Evolutionary conservation across 2,113 vertebrate species (phyloP).

Genomic region (Gallinago undulata): DNA sequence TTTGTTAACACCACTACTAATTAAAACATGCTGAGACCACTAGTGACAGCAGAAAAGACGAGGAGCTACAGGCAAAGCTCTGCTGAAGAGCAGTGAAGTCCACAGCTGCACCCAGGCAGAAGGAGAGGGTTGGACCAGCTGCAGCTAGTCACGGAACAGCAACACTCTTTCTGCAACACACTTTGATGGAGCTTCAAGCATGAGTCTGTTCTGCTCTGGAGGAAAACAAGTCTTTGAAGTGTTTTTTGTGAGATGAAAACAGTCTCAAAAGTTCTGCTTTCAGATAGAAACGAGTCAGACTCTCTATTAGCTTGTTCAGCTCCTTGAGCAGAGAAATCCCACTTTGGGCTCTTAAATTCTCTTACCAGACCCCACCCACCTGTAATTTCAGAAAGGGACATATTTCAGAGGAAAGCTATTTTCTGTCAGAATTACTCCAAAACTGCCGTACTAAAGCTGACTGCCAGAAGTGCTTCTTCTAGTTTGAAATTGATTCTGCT

Average conservation of each 20-base stretch:
- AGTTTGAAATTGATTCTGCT: neutral
- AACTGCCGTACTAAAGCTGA: neutral
- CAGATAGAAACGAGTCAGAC: neutral
- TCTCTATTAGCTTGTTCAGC: neutral
- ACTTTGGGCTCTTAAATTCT: neutral
- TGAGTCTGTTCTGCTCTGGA: neutral
- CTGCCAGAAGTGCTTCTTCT: neutral
- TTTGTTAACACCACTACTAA: neutral
- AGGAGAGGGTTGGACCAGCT: neutral
- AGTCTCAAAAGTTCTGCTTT: neutral
- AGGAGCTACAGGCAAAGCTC: neutral
- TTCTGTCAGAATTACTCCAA: neutral
- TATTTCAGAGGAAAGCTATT: neutral
- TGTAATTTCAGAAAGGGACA: neutral
- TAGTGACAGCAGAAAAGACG: neutral
- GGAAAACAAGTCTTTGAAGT: neutral
- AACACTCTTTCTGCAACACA: neutral
- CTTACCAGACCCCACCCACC: neutral
- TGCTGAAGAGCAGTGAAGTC: neutral
- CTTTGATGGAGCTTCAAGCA: neutral
- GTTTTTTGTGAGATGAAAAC: neutral
- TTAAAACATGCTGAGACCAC: neutral
- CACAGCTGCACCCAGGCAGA: neutral
- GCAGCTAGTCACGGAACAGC: neutral
- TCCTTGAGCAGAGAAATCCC: neutral